Evolutionary conservation across 1,140 invertebrate genomes (phyloP), one percentile per base, ranked within the genome.

Genomic region (Vanessa tameamea): DNA sequence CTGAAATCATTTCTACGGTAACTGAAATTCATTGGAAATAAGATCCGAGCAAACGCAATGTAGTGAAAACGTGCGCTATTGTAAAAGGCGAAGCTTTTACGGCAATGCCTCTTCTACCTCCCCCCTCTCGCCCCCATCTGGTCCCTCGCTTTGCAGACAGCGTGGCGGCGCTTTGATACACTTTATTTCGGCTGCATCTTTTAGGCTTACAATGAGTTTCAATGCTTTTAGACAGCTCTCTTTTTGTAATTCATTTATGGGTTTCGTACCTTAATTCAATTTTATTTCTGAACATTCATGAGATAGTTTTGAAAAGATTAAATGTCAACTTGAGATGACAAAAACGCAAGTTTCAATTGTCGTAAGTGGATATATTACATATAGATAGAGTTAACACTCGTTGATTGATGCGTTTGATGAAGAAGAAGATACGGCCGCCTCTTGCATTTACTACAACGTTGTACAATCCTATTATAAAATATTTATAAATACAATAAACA

Each of bases 21-120:
- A 70, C 81, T 81, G 73, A 84, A 87, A 87, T 88, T 86, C 82
- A 86, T 88, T 87, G 83, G 82, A 82, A 88, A 86, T 87, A 82
- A 85, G 83, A 85, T 80, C 72, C 78, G 77, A 79, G 77, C 80
- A 80, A 83, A 86, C 82, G 82, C 82, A 87, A 87, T 84, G 85
- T 84, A 86, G 81, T 83, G 85, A 83, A 83, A 87, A 86, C 87
- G 84, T 87, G 82, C 79, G 78, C 83, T 81, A 80, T 86, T 85
- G 80, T 86, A 64, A 74, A 77, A 84, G 69, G 75, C 77, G 77
- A 81, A 72, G 85, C 87, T 87, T 87, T 87, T 82, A 85, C 78
- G 76, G 75, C 72, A 57, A 66, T 77, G 76, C 78, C 69, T 53
- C 63, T 76, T 57, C 51, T 37, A 20, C 50, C 16, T 11, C 70